Conservation (phyloP, 1,140 invertebrate species). For the Eumaeus atala region DNA sequence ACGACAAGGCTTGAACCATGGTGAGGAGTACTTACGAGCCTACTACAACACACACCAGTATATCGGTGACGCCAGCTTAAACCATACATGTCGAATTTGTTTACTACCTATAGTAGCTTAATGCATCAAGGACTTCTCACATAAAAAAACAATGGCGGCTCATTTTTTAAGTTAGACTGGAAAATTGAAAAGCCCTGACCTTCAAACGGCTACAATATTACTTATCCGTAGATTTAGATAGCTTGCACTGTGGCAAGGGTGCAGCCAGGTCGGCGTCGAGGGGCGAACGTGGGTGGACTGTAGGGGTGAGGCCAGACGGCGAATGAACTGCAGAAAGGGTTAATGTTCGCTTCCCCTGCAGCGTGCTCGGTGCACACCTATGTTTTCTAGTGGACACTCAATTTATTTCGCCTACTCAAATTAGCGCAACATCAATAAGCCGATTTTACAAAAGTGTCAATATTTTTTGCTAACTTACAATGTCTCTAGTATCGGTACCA, state of each 20-base stretch:
- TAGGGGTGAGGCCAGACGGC: slow-evolving; percentile 73
- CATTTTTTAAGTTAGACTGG: too few species aligned
- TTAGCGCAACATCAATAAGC: slow-evolving; percentile 13
- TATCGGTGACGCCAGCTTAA: too few species aligned
- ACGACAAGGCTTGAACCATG: too few species aligned
- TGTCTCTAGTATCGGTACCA: too few species aligned
- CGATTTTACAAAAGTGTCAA: too few species aligned
- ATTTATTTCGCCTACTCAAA: slow-evolving; percentile 30
- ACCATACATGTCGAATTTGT: too few species aligned
- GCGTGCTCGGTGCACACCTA: slow-evolving; percentile 46
- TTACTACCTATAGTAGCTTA: too few species aligned
- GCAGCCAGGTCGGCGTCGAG: slow-evolving; percentile 43
- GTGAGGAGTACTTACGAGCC: too few species aligned
- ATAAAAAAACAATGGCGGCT: too few species aligned
- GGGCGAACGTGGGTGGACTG: slow-evolving; percentile 46
- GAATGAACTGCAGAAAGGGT: slow-evolving; percentile 75
- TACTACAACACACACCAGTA: too few species aligned
- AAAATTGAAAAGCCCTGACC: slow-evolving; percentile 8
- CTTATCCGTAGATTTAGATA: slow-evolving; percentile 25
- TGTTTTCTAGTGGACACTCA: slow-evolving; percentile 40
- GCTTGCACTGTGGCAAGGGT: slow-evolving; percentile 42
- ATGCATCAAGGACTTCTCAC: too few species aligned
- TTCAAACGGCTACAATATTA: slow-evolving; percentile 1
- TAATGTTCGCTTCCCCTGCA: slow-evolving; percentile 69
- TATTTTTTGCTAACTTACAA: too few species aligned